Conservation (phyloP, 2,113 vertebrate species). For the Ibidorhyncha struthersii region DNA sequence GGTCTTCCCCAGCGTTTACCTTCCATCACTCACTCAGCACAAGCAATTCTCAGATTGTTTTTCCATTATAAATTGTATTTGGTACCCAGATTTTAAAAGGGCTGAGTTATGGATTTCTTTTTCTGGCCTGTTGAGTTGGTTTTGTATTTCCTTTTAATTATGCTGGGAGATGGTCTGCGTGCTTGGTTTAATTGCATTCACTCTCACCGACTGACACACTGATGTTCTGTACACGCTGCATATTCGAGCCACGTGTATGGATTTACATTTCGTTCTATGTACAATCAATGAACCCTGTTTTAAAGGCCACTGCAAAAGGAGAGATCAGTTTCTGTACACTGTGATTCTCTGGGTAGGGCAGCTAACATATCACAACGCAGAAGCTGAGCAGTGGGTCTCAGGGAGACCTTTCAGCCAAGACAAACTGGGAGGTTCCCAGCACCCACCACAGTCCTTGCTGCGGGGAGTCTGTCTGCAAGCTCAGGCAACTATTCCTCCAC, state of each 20-base stretch:
- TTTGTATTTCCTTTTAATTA: not conserved
- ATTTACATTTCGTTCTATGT: not conserved
- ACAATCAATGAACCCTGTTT: not conserved
- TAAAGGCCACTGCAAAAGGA: not conserved
- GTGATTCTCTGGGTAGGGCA: not conserved
- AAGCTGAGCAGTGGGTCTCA: not conserved
- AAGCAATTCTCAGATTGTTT: not conserved
- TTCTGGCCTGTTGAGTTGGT: not conserved
- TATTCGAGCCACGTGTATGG: not conserved
- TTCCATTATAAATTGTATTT: not conserved
- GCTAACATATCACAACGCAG: rapidly evolving
- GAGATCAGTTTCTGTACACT: not conserved
- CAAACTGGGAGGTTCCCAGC: not conserved
- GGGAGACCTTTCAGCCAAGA: not conserved
- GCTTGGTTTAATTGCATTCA: not conserved
- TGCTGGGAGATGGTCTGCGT: not conserved
- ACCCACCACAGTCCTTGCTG: not conserved
- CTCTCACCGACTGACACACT: not conserved
- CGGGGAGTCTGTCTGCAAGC: not conserved
- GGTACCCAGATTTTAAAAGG: not conserved
- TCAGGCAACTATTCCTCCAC: not conserved
- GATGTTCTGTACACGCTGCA: not conserved
- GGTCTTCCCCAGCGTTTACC: not conserved
- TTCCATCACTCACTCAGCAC: not conserved
- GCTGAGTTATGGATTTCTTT: not conserved